Base-by-base conservation (phyloP, 1,140 invertebrate species). In the Hormaphis cornu region DNA sequence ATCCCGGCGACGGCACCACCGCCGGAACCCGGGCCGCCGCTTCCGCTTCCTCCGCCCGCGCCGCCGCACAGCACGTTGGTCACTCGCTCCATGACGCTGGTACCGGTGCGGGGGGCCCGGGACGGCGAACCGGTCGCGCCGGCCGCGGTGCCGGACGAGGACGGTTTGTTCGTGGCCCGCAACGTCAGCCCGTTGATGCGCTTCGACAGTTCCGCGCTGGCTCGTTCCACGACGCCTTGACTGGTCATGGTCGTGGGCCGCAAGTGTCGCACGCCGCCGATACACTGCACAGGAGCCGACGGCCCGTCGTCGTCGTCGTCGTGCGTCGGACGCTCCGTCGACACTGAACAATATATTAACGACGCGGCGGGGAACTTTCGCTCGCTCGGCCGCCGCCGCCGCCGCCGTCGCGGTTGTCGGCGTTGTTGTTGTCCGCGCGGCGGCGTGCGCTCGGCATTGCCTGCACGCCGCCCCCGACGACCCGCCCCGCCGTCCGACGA, bases 111-210 rank as follows among this genome's bases (percentile, higher is more conserved):
- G 2, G 59, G 74, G 85, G 83, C 69, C 76, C 78, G 75, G 76
- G 78, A 63, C 22, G 72, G 75, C 78, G 70, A 35, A 26, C 56
- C 53, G 52, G 40, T 56, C 44, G 2, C 40, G 9, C 37, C 37
- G 40, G 30, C 66, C 26, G 56, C 16, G 8, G 16, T 20, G 2
- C 56, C 42, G 20, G 18, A 54, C 40, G 52, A 26, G 33, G 58
- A 74, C 76, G 87, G 86, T 75, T 88, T 87, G 22, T 75, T 75
- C 71, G 80, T 81, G 20, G 86, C 83, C 71, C 89, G 83, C 72
- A 91, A 80, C 26, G 87, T 87, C 75, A 91, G 81, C 35, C 89
- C 90, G 76, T 90, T 92, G 80, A 93, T 92, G 73, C 90, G 85
- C 75, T 91, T 90, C 63, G 89, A 88, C 69, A 93, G 79, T 79